Conservation (phyloP, 1,140 invertebrate genomes). For the Dendrolimus kikuchii region DNA sequence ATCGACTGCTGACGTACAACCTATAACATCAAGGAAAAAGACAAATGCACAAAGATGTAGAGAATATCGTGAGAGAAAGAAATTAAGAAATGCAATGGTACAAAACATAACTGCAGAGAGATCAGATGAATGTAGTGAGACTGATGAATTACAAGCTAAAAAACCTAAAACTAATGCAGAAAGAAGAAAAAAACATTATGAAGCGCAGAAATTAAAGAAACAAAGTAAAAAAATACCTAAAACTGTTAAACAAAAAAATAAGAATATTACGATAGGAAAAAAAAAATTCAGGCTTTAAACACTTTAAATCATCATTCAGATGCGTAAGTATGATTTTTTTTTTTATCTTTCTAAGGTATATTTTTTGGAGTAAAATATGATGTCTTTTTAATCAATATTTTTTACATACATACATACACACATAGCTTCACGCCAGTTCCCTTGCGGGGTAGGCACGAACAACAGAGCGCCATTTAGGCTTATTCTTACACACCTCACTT, state of each 20-base stretch:
- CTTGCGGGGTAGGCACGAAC: too few species aligned
- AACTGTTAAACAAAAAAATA: conserved; percentile 10
- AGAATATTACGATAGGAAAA: conserved; percentile 13
- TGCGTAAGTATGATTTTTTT: conserved; percentile 10
- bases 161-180: conserved; percentile 14
- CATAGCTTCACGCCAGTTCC: too few species aligned
- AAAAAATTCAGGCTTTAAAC: conserved; percentile 9
- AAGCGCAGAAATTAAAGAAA: conserved; percentile 13
- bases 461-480: too few species aligned
- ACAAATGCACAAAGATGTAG: conserved; percentile 14
- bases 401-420: too few species aligned
- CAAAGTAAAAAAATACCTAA: conserved; percentile 11
- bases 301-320: conserved; percentile 11
- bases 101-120: conserved; percentile 11
- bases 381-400: conserved; percentile 10
- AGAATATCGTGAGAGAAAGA: conserved; percentile 14
- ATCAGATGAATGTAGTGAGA: conserved; percentile 12
- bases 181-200: conserved; percentile 12
- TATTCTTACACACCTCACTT: too few species aligned
- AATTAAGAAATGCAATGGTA: conserved; percentile 13
- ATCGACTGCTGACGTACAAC: conserved; percentile 12
- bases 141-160: conserved; percentile 8
- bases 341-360: conserved; percentile 12
- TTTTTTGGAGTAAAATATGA: conserved; percentile 12
- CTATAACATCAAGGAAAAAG: conserved; percentile 7